Percentiles rank a stretch among this genome's conserved stretches.
These are phyloP conservation scores for Sarcoramphus papa DNA, from an alignment of 2,797 vertebrate genomes.

Conservation along the genomic window DNA sequence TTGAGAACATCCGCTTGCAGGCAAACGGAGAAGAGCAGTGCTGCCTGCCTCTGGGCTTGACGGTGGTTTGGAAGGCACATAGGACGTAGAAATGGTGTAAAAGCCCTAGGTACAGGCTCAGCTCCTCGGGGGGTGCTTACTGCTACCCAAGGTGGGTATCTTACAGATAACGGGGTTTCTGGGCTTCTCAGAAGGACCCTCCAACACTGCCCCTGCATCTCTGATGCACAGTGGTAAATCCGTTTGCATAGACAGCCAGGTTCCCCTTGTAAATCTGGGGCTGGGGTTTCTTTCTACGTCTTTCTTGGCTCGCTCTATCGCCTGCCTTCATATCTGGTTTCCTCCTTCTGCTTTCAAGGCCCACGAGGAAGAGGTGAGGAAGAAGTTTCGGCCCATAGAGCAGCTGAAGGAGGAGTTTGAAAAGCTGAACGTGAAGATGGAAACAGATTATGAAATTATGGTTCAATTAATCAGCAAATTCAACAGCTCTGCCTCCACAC, in stretches of 20 bases:
- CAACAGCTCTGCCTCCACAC: slow-evolving; percentile 79
- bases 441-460: slow-evolving; percentile 92
- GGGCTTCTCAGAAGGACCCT: neutral
- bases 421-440: slow-evolving; percentile 83
- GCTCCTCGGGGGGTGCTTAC: neutral
- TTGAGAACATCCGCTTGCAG: neutral
- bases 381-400: slow-evolving; percentile 81
- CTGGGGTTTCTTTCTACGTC: neutral
- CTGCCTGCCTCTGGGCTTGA: neutral
- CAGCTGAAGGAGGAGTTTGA: slow-evolving; percentile 89
- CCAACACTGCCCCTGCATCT: neutral
- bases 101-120: neutral
- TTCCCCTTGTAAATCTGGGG: neutral
- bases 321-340: neutral
- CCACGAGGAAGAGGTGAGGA: slow-evolving; percentile 67
- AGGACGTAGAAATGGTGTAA: neutral
- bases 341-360: slow-evolving; percentile 47
- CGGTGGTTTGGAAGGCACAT: neutral
- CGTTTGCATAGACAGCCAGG: neutral
- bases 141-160: neutral
- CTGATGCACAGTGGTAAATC: neutral
- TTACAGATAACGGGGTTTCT: neutral
- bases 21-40: neutral
- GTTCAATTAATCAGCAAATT: slow-evolving; percentile 82
- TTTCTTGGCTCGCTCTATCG: neutral